Percentiles rank a stretch among this genome's conserved stretches.
phyloP scores from a whole-genome alignment of 1,140 invertebrate species.

The Drosophila eugracilis region DNA sequence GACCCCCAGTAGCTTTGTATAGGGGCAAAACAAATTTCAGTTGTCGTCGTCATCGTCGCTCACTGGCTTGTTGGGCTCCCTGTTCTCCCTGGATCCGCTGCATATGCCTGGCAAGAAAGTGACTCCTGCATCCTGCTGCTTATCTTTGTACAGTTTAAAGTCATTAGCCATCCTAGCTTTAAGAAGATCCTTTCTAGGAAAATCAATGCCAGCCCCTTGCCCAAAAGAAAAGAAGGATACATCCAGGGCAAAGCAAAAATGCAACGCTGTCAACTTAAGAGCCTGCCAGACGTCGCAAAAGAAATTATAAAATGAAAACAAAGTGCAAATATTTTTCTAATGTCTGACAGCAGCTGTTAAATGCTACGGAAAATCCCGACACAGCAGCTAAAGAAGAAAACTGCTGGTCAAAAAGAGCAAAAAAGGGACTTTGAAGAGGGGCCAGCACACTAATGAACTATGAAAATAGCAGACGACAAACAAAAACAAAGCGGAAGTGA shows the following conservation, averaged over 20 bases:
- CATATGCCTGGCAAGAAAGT: constrained; percentile 51
- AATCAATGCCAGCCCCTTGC: constrained; percentile 51
- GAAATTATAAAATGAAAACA: constrained; percentile 64
- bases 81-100: not conserved
- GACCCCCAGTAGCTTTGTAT: constrained; percentile 35
- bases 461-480: constrained; percentile 62
- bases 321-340: constrained; percentile 78
- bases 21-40: constrained; percentile 68
- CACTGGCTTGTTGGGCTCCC: constrained; percentile 28
- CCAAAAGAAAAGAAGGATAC: not conserved
- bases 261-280: constrained; percentile 44
- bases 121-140: constrained; percentile 45
- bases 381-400: constrained; percentile 7
- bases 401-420: constrained; percentile 18
- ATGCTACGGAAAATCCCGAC: constrained; percentile 40
- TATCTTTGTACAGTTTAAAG: constrained; percentile 76
- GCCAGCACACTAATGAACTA: constrained; percentile 66
- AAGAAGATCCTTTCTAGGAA: constrained; percentile 49
- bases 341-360: constrained; percentile 65
- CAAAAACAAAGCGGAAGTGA: constrained; percentile 42
- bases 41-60: constrained; percentile 61
- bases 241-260: constrained; percentile 20
- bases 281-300: constrained; percentile 55
- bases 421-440: constrained; percentile 1
- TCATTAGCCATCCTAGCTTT: constrained; percentile 68